Evolutionary conservation across 2,113 vertebrate species (phyloP).

Genomic region (Muntiacus reevesi): DNA sequence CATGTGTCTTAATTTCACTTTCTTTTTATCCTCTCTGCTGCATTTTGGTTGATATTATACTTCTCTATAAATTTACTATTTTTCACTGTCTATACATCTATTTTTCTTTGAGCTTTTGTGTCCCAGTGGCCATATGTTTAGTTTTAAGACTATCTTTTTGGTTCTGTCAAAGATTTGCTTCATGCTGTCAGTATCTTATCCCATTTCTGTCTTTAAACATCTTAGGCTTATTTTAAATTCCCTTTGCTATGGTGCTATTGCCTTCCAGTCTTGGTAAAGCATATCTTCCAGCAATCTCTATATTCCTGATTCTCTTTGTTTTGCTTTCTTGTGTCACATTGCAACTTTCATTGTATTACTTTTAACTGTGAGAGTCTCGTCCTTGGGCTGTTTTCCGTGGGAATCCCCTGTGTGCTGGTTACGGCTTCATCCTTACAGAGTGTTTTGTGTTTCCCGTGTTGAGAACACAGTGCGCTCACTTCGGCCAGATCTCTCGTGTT

Average conservation of each 20-base stretch:
- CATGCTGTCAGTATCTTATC: not conserved
- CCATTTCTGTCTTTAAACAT: not conserved
- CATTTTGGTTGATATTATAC: not conserved
- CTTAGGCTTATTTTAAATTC: not conserved
- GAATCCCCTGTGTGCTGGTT: not conserved
- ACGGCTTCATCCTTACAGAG: not conserved
- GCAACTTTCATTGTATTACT: not conserved
- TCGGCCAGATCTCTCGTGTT: not conserved
- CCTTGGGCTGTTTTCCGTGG: not conserved
- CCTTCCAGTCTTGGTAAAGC: not conserved
- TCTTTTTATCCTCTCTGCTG: not conserved
- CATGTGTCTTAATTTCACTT: not conserved
- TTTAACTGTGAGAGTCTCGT: not conserved
- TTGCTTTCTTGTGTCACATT: not conserved
- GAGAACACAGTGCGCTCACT: too few species aligned
- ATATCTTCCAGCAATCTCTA: not conserved
- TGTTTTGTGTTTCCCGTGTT: not conserved
- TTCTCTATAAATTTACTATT: not conserved
- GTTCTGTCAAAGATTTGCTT: not conserved
- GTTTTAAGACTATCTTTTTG: not conserved
- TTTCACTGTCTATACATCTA: not conserved
- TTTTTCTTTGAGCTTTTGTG: not conserved
- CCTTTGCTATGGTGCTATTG: not conserved
- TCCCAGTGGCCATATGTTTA: not conserved
- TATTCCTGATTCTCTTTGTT: not conserved